Evolutionary conservation across 2,797 vertebrate species (phyloP), one percentile per base, ranked within the genome.

Genomic region (Semotilus atromaculatus): DNA sequence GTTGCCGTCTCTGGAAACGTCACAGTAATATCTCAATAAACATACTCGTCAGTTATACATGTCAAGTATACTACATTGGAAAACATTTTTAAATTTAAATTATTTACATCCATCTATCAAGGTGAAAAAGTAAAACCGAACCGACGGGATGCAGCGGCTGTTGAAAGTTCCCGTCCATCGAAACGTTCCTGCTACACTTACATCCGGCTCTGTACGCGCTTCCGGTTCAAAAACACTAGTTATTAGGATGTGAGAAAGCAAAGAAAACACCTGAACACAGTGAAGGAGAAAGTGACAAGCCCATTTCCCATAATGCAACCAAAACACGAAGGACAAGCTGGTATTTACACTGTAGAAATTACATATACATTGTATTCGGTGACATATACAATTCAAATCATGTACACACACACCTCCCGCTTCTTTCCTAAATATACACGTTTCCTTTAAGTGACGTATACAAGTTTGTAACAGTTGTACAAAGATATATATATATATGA

Each of bases 391-490:
- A 89, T 85, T 90, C 87, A 90, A 73, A 85, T 90, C 90, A 92
- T 92, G 86, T 92, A 93, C 91, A 92, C 91, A 92, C 19, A 86
- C 89, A 92, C 89, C 90, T 91, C 91, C 91, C 13, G 88, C 90
- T 92, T 91, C 48, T 31, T 87, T 38, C 53, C 19, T 80, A 77
- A 88, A 88, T 90, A 86, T 92, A 88, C 88, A 93, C 84, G 86
- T 87, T 90, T 89, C 89, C 86, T 88, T 89, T 86, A 88, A 91
- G 89, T 91, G 83, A 92, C 91, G 90, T 93, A 92, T 93, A 94
- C 90, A 91, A 87, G 91, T 93, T 92, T 70, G 92, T 91, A 92
- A 94, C 92, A 94, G 84, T 83, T 67, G 86, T 75, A 73, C 86
- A 90, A 87, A 83, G 91, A 89, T 89, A 84, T 86, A 71, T 40